These are phyloP conservation scores for Microplitis deprimator DNA, from an alignment of 2,888 invertebrate species.

Conservation along the genomic window DNA sequence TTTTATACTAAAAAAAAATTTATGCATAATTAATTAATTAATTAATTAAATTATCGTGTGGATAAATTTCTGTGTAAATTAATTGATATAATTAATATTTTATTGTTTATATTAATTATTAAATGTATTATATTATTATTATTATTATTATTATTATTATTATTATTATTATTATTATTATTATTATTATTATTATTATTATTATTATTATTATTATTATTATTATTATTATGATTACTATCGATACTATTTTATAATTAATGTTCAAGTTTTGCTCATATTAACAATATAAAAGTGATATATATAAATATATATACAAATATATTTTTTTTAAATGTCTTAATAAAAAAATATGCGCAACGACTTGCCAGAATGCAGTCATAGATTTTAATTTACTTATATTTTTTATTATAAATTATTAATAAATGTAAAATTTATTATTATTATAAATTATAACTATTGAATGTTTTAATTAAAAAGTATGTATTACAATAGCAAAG, in stretches of 20 bases:
- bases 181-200: not conserved
- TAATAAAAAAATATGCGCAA: conserved; percentile 2
- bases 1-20: not conserved
- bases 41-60: not conserved
- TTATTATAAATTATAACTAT: conserved; percentile 6
- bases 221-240: too few relatives aligned
- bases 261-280: conserved; percentile 16
- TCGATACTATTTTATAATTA: not conserved
- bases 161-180: not conserved
- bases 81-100: not conserved
- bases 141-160: too few relatives aligned
- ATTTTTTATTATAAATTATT: conserved; percentile 12
- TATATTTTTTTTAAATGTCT: conserved; percentile 14
- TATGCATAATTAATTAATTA: not conserved
- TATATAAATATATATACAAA: conserved; percentile 11
- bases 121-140: conserved; percentile 4
- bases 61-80: not conserved
- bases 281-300: conserved; percentile 16
- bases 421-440: not conserved
- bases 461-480: not conserved
- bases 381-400: conserved; percentile 22
- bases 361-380: conserved; percentile 15
- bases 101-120: conserved; percentile 14
- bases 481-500: not conserved
- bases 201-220: not conserved